These are phyloP conservation scores for Chaenodraco wilsoni DNA, from an alignment of 2,797 vertebrate genomes.

Conservation along the genomic window DNA sequence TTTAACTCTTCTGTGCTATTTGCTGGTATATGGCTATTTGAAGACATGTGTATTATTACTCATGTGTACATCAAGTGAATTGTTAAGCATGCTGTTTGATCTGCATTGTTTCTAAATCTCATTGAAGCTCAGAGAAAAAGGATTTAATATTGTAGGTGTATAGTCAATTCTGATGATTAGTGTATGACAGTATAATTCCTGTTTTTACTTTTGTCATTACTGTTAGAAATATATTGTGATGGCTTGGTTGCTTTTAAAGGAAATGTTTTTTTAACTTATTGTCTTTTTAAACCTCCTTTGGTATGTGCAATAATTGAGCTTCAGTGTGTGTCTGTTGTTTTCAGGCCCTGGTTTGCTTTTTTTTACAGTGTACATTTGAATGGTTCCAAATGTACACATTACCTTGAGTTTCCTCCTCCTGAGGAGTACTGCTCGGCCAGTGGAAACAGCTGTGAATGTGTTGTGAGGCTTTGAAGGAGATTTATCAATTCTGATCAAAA, in stretches of 20 bases:
- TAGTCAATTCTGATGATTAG: neutral
- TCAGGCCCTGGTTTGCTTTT: neutral
- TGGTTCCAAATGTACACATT: neutral
- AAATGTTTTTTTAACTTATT: neutral
- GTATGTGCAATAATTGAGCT: neutral
- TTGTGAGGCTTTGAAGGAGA: neutral
- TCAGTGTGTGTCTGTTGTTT: neutral
- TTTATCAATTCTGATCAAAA: too few relatives aligned
- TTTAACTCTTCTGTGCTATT: constrained; percentile 9
- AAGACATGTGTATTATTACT: neutral
- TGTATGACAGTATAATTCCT: neutral
- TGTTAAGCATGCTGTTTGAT: neutral
- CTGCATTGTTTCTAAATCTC: neutral
- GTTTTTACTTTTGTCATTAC: neutral
- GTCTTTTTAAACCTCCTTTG: neutral
- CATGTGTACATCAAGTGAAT: neutral
- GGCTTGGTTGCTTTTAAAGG: neutral
- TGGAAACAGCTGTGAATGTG: neutral
- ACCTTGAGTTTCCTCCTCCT: neutral
- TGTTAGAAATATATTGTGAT: neutral
- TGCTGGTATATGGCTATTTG: neutral
- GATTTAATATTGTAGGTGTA: neutral
- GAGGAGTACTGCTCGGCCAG: neutral
- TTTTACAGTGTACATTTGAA: neutral
- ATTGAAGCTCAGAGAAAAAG: neutral